These are phyloP conservation scores for Eupithecia dodoneata DNA, from an alignment of 2,888 invertebrate genomes.

Conservation along the genomic window DNA sequence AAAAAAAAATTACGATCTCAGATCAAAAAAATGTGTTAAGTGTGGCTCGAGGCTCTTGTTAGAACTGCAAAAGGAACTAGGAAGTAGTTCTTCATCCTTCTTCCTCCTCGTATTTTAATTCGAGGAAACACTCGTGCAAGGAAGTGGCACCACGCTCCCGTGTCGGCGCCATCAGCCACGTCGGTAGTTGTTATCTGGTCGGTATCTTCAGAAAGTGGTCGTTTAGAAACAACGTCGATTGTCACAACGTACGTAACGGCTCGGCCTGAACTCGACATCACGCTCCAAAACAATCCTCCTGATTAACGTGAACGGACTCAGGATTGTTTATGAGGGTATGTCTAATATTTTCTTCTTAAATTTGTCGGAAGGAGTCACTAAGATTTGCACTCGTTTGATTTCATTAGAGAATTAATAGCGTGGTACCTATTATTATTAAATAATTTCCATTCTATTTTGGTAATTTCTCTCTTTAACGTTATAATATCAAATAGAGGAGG, in stretches of 20 bases:
- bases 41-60: background rate
- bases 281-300: conserved; percentile 34
- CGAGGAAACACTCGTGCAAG: background rate
- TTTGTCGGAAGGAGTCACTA: background rate
- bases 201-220: conserved; percentile 17
- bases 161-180: background rate
- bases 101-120: background rate
- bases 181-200: conserved; percentile 7
- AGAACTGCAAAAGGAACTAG: background rate
- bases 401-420: background rate
- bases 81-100: background rate
- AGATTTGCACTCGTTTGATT: background rate
- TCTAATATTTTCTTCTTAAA: background rate
- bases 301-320: conserved; percentile 30
- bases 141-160: background rate
- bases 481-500: too few relatives aligned
- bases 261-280: conserved; percentile 28
- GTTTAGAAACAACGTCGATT: conserved; percentile 22
- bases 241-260: conserved; percentile 34
- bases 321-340: conserved; percentile 1
- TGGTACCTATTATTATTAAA: background rate
- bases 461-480: too few relatives aligned
- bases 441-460: background rate
- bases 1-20: background rate
- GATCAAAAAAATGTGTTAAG: background rate